These are phyloP conservation scores for Chelonus insularis DNA, from an alignment of 1,140 invertebrate species.

Conservation along the genomic window DNA sequence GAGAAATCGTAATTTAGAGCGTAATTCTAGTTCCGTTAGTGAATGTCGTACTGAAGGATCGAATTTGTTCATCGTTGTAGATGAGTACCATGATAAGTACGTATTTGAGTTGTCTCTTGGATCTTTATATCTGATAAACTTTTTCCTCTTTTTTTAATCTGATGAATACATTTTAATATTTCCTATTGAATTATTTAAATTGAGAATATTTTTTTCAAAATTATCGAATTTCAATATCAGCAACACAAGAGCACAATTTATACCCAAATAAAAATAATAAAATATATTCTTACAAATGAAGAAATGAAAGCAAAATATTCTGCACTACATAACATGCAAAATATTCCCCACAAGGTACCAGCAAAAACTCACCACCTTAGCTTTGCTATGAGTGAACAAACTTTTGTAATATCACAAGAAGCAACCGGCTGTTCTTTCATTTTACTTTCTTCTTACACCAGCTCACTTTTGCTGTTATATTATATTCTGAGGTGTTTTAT, in stretches of 20 bases:
- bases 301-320: too few relatives aligned
- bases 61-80: background rate
- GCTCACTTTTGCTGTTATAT: background rate
- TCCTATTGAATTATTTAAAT: background rate
- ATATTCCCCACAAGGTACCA: too few relatives aligned
- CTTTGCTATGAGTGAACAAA: constrained; percentile 26
- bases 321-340: too few relatives aligned
- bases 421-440: constrained; percentile 17
- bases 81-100: background rate
- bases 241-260: too few relatives aligned
- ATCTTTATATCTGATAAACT: too few relatives aligned
- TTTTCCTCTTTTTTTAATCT: background rate
- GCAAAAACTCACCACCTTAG: too few relatives aligned
- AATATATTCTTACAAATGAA: too few relatives aligned
- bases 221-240: too few relatives aligned
- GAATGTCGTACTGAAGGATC: background rate
- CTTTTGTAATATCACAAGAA: constrained; percentile 30
- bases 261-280: too few relatives aligned
- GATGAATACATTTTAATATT: background rate
- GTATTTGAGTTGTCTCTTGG: too few relatives aligned
- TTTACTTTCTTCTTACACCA: constrained; percentile 2
- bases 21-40: background rate
- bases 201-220: background rate
- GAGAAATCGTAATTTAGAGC: background rate
- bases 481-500: background rate